These are phyloP conservation scores for Apistogramma diplotaenia DNA, from an alignment of 2,113 vertebrate genomes.

Conservation along the genomic window DNA sequence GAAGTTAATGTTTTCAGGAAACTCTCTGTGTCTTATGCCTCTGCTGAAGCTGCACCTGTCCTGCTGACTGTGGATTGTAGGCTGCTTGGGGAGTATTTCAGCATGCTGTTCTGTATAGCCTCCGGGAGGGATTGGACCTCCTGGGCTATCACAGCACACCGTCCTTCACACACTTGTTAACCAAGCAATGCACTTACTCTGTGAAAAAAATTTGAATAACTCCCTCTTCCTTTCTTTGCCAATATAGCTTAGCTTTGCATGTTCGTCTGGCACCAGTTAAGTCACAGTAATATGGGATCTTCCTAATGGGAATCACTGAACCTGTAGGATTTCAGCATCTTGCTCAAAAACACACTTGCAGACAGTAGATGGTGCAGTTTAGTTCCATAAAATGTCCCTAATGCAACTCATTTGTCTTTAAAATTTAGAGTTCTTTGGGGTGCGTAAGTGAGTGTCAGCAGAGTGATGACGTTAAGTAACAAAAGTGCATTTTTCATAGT, in stretches of 20 bases:
- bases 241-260: not conserved
- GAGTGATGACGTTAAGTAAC: not conserved
- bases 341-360: not conserved
- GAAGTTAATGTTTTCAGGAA: not conserved
- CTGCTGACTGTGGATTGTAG: not conserved
- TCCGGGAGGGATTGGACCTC: constrained; percentile 22
- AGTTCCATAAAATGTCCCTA: not conserved
- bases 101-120: constrained; percentile 20
- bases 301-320: not conserved
- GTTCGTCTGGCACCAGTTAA: not conserved
- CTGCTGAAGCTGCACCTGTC: not conserved
- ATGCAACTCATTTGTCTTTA: not conserved
- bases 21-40: not conserved
- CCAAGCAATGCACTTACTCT: not conserved
- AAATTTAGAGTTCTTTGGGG: not conserved
- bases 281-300: not conserved
- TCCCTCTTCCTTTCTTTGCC: constrained; percentile 8
- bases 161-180: constrained; percentile 21
- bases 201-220: constrained; percentile 4
- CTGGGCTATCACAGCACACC: constrained; percentile 21
- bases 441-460: not conserved
- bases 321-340: not conserved
- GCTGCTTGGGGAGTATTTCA: not conserved
- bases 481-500: not conserved
- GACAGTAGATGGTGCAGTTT: not conserved